Percentiles rank a stretch among this genome's conserved stretches.
These are phyloP conservation scores for Macropis europaea DNA, from an alignment of 2,888 invertebrate genomes.

Conservation along the genomic window DNA sequence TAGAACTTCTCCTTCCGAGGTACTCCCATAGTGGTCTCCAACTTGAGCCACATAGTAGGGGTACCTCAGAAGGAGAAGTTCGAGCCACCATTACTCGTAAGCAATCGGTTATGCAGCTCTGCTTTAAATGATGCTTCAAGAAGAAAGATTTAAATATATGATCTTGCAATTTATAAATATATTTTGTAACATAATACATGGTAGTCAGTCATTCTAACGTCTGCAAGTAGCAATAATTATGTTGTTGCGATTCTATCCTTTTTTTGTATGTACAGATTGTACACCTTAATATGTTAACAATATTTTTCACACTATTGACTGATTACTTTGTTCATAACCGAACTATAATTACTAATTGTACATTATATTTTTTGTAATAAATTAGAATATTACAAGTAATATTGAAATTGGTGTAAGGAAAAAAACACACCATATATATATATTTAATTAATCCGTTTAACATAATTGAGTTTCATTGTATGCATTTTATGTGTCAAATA, in stretches of 20 bases:
- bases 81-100: too few species aligned
- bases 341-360: not conserved
- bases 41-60: too few species aligned
- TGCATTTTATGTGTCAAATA: too few species aligned
- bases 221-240: slow-evolving; percentile 11
- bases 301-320: not conserved
- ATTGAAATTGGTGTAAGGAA: not conserved
- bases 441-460: too few species aligned
- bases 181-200: slow-evolving; percentile 52
- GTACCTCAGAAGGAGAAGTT: too few species aligned
- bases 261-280: slow-evolving; percentile 12
- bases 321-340: not conserved
- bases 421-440: too few species aligned
- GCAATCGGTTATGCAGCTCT: too few species aligned
- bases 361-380: slow-evolving; percentile 9
- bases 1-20: too few species aligned
- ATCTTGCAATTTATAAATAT: slow-evolving; percentile 51
- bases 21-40: too few species aligned
- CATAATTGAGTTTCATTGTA: too few species aligned
- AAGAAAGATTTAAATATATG: slow-evolving; percentile 16
- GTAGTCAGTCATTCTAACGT: slow-evolving; percentile 4
- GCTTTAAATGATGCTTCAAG: slow-evolving; percentile 38
- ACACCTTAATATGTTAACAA: not conserved
- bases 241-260: not conserved
- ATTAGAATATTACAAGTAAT: not conserved